These are phyloP conservation scores for Leptopilina myrica DNA, from an alignment of 2,888 invertebrate genomes.

Conservation along the genomic window DNA sequence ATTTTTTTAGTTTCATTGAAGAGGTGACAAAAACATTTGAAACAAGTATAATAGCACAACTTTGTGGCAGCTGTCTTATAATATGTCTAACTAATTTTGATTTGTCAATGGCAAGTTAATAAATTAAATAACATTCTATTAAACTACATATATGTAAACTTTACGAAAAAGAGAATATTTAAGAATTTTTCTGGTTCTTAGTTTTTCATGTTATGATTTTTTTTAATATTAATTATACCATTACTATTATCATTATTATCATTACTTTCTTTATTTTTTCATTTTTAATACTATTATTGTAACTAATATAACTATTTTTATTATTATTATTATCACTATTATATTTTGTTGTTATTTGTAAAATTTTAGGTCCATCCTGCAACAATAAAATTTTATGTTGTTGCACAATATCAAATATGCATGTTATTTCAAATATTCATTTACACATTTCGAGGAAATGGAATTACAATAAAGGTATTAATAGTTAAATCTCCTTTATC, in stretches of 20 bases:
- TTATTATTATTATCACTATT: no score
- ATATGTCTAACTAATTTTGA: constrained; percentile 12
- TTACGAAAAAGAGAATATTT: no score
- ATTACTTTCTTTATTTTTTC: no score
- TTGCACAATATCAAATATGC: constrained; percentile 1
- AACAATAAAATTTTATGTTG: background rate
- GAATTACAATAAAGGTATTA: background rate
- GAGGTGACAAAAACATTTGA: constrained; percentile 1
- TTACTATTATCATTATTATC: no score
- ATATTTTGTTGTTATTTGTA: no score
- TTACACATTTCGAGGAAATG: constrained; percentile 5
- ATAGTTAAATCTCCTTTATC: background rate
- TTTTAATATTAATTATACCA: no score
- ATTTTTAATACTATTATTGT: no score
- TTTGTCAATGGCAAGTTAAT: background rate
- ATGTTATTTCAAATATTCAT: constrained; percentile 13
- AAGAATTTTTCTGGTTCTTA: no score
- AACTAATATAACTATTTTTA: no score
- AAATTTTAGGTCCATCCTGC: background rate
- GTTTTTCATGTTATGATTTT: background rate
- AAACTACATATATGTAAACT: no score
- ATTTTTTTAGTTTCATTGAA: background rate
- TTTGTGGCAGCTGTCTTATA: constrained; percentile 2
- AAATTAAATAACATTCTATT: background rate
- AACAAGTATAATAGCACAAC: background rate